These are phyloP conservation scores for Formica aserva DNA, from an alignment of 2,888 invertebrate genomes.

Conservation along the genomic window DNA sequence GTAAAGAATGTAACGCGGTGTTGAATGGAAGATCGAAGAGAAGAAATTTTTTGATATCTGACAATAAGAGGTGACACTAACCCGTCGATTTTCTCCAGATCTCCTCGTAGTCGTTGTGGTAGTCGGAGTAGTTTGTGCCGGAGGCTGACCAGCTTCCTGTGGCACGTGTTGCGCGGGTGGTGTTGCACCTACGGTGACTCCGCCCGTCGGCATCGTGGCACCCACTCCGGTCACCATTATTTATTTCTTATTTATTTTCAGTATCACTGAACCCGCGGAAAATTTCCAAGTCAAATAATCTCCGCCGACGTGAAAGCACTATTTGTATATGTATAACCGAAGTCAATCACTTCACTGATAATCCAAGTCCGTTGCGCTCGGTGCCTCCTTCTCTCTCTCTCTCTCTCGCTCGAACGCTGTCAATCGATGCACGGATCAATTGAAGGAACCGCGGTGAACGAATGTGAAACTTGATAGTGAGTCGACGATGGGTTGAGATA, in stretches of 20 bases:
- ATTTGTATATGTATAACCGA: conserved; percentile 30
- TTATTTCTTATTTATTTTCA: not conserved
- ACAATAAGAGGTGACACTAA: conserved; percentile 78
- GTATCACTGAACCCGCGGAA: conserved; percentile 63
- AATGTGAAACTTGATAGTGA: not conserved
- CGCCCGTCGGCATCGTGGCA: conserved; percentile 85
- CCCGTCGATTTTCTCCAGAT: conserved; percentile 86
- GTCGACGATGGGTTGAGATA: not conserved
- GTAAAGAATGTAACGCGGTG: not conserved
- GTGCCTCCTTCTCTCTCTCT: not conserved
- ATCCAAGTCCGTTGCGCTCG: conserved; percentile 62
- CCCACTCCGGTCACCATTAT: conserved; percentile 85
- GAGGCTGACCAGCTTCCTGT: conserved; percentile 84
- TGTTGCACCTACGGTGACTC: conserved; percentile 84
- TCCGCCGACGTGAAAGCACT: conserved; percentile 38
- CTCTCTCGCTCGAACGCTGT: not conserved
- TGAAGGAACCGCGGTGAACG: not conserved
- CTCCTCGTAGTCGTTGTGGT: conserved; percentile 80
- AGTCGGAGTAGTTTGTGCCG: conserved; percentile 82
- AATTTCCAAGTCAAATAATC: conserved; percentile 41
- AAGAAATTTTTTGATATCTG: not conserved
- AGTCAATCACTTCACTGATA: conserved; percentile 69
- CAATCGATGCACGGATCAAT: not conserved
- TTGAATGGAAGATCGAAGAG: not conserved
- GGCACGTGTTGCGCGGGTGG: conserved; percentile 85